A percentile compares a stretch with the other conserved stretches of the same genome.
These are phyloP conservation scores for Nasonia vitripennis DNA, from an alignment of 1,140 invertebrate genomes.

Conservation along the genomic window DNA sequence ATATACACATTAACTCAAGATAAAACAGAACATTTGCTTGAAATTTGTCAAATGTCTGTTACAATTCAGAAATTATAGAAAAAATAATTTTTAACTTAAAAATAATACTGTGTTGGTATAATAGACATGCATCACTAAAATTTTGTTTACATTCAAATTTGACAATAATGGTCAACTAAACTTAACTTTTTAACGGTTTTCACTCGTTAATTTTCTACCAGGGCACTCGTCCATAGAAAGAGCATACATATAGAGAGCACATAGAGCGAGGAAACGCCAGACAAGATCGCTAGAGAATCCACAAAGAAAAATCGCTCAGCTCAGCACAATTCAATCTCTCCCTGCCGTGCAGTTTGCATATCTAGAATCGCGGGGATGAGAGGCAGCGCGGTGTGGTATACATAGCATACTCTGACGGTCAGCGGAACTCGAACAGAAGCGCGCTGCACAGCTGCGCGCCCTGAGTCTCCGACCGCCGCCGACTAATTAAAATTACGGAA, in stretches of 20 bases:
- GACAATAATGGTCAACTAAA: no score
- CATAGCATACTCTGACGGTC: background rate
- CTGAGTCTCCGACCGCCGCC: no score
- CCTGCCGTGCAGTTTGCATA: constrained; percentile 39
- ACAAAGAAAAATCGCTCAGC: constrained; percentile 38
- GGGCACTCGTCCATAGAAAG: background rate
- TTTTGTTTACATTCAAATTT: no score
- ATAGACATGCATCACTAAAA: no score
- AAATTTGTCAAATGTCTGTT: no score
- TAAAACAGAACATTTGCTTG: no score
- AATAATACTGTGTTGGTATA: no score
- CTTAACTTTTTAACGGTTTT: no score
- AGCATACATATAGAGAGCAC: background rate
- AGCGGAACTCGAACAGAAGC: background rate
- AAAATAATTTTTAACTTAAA: no score
- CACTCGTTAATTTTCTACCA: no score
- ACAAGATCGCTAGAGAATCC: background rate
- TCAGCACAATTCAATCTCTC: constrained; percentile 47
- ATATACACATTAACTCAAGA: no score
- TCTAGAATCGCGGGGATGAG: constrained; percentile 20
- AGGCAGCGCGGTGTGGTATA: background rate
- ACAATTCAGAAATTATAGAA: no score
- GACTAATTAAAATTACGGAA: constrained; percentile 45
- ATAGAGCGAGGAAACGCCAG: background rate
- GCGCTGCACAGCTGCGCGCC: background rate